phyloP scores from a whole-genome alignment of 2,797 vertebrate genomes.

The Cetoscarus ocellatus region DNA sequence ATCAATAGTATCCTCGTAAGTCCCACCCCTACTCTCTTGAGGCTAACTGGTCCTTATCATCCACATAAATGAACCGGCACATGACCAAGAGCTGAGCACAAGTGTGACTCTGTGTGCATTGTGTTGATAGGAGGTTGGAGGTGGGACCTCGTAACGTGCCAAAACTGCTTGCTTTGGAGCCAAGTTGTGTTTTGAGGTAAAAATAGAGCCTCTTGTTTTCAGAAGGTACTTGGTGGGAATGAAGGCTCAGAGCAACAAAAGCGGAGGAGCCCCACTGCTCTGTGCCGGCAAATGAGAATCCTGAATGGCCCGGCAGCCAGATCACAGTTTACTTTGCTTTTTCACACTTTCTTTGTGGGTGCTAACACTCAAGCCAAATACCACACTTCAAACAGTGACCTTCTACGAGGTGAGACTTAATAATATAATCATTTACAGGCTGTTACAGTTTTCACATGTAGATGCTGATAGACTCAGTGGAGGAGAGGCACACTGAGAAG shows the following conservation, averaged over 20 bases:
- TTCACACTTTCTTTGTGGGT: conserved; percentile 48
- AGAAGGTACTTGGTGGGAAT: conserved; percentile 76
- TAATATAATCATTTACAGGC: conserved; percentile 21
- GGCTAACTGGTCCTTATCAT: too few species aligned
- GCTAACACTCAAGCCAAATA: conserved; percentile 21
- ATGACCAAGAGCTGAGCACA: conserved; percentile 20
- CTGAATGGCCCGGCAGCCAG: conserved; percentile 49
- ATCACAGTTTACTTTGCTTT: conserved; percentile 67
- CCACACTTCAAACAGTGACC: conserved; percentile 18
- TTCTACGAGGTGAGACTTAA: conserved; percentile 25
- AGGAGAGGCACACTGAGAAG: conserved; percentile 26
- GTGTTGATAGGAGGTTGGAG: conserved; percentile 35
- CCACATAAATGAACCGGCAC: too few species aligned
- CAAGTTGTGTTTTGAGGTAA: conserved; percentile 69
- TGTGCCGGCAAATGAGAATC: conserved; percentile 51
- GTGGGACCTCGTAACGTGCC: conserved; percentile 37
- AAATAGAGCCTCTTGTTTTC: conserved; percentile 79
- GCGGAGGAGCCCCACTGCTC: conserved; percentile 54
- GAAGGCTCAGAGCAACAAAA: conserved; percentile 67
- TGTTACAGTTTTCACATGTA: conserved; percentile 19
- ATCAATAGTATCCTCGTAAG: too few species aligned
- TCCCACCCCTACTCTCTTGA: too few species aligned
- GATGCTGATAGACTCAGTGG: not conserved
- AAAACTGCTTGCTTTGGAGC: conserved; percentile 46
- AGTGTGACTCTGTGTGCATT: conserved; percentile 57